Evolutionary conservation across 2,888 invertebrate species (phyloP).

Genomic region (Criorhina ranunculi): DNA sequence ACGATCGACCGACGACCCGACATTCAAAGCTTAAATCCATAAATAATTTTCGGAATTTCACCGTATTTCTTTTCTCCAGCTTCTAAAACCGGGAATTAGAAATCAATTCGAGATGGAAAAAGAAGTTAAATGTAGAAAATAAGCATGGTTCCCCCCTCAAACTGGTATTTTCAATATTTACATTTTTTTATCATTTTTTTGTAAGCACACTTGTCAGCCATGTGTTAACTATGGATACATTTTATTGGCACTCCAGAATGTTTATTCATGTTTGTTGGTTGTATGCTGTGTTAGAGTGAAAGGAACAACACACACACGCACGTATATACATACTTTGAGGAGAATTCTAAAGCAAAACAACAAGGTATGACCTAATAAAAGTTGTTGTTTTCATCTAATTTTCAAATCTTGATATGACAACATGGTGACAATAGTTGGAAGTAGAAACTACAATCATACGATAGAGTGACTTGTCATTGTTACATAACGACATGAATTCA

Average conservation of each 20-base stretch:
- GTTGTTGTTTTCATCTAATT: background rate
- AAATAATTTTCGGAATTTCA: slow-evolving; percentile 47
- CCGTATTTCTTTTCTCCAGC: slow-evolving; percentile 48
- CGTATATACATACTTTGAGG: too few relatives aligned
- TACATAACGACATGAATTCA: background rate
- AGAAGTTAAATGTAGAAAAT: slow-evolving; percentile 1
- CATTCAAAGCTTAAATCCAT: slow-evolving; percentile 16
- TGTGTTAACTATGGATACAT: slow-evolving; percentile 13
- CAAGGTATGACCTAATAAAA: slow-evolving; percentile 15
- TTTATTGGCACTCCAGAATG: slow-evolving; percentile 33
- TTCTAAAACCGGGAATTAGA: slow-evolving; percentile 67
- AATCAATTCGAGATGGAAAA: slow-evolving; percentile 45
- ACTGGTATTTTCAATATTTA: slow-evolving; percentile 54
- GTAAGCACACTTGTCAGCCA: slow-evolving; percentile 42
- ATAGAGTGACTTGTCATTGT: slow-evolving; percentile 4
- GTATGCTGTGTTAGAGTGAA: background rate
- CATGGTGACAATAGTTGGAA: background rate
- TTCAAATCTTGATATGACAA: background rate
- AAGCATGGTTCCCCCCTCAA: slow-evolving; percentile 23
- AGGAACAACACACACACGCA: background rate
- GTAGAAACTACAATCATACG: background rate
- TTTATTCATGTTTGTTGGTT: background rate
- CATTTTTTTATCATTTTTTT: slow-evolving; percentile 16
- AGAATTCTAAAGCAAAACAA: background rate
- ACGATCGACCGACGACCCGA: slow-evolving; percentile 16